Evolutionary conservation across 1,140 invertebrate genomes (phyloP), one percentile per base, ranked within the genome.

Genomic region (Zophobas atratus): DNA sequence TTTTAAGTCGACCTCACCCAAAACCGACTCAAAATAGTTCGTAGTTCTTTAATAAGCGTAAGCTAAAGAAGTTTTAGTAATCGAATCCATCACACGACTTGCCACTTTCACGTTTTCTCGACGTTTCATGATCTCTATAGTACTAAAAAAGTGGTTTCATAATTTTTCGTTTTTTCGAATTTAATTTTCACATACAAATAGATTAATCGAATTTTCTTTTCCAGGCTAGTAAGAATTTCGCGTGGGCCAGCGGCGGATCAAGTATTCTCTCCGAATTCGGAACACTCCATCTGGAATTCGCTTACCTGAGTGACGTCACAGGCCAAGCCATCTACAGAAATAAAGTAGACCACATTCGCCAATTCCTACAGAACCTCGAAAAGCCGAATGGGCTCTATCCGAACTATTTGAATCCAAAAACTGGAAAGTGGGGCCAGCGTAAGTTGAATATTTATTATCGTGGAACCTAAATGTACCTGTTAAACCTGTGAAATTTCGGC

Each of bases 181-280:
- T 20, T 20, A 20, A 20, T 20, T 20, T 20, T 20, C 20, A 20
- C 20, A 20, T 20, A 20, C 20, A 20, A 20, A 20, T 20, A 20
- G 20, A 20, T 20, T 46, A 46, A 46, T 4, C 43, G 43, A 46
- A 46, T 4, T 46, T 46, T 8, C 43, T 77, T 46, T 63, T 91
- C 63, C 88, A 97, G 96, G 86, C 88, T 6, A 94, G 94, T 83
- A 96, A 96, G 84, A 99, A 99, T 88, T 99, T 98, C 87, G 95
- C 93, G 51, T 99, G 98, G 98, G 98, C 98, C 0, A 96, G 95
- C 80, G 97, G 96, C 57, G 95, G 97, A 0, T 96, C 96, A 84
- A 99, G 97, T 82, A 99, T 99, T 81, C 89, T 99, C 0, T 97
- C 98, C 0, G 98, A 99, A 89, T 95, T 99, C 84, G 98, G 99